Evolutionary conservation across 2,888 invertebrate species (phyloP).

Genomic region (Pyrgus malvae): DNA sequence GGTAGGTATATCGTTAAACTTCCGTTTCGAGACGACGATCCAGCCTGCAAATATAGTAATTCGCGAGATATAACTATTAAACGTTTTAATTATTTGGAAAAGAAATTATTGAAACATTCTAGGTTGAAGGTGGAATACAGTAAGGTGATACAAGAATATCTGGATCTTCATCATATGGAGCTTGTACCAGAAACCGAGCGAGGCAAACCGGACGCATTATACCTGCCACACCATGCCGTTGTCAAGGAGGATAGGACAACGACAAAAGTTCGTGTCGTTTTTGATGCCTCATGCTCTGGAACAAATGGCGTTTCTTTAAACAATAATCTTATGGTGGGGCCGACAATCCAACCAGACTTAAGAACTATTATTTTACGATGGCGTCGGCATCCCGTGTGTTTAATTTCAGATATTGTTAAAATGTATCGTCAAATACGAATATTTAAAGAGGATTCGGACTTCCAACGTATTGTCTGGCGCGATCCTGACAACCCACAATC

Average conservation of each 20-base stretch:
- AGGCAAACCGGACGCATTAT: slow-evolving; percentile 24
- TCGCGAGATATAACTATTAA: slow-evolving; percentile 21
- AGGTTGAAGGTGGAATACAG: slow-evolving; percentile 30
- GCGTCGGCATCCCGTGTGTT: slow-evolving; percentile 33
- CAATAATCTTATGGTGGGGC: slow-evolving; percentile 36
- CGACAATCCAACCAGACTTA: slow-evolving; percentile 39
- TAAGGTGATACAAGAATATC: slow-evolving; percentile 33
- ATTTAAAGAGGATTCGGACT: slow-evolving; percentile 33
- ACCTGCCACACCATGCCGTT: slow-evolving; percentile 43
- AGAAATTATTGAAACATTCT: slow-evolving; percentile 20
- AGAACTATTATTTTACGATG: slow-evolving; percentile 40
- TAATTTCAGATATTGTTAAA: slow-evolving; percentile 41
- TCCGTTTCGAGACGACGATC: slow-evolving; percentile 27
- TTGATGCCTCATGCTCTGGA: slow-evolving; percentile 36
- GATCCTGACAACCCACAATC: slow-evolving; percentile 3
- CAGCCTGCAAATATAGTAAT: slow-evolving; percentile 19
- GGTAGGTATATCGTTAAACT: slow-evolving; percentile 30
- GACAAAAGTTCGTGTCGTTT: slow-evolving; percentile 40
- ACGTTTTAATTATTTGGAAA: slow-evolving; percentile 28
- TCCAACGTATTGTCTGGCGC: slow-evolving; percentile 36
- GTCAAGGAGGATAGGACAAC: slow-evolving; percentile 37
- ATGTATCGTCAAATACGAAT: slow-evolving; percentile 44
- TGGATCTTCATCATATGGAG: slow-evolving; percentile 33
- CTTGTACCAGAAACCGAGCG: slow-evolving; percentile 21
- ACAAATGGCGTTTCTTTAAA: slow-evolving; percentile 38